These are phyloP conservation scores for Subanguina moxae DNA, from an alignment of 1,140 invertebrate genomes.

Conservation along the genomic window DNA sequence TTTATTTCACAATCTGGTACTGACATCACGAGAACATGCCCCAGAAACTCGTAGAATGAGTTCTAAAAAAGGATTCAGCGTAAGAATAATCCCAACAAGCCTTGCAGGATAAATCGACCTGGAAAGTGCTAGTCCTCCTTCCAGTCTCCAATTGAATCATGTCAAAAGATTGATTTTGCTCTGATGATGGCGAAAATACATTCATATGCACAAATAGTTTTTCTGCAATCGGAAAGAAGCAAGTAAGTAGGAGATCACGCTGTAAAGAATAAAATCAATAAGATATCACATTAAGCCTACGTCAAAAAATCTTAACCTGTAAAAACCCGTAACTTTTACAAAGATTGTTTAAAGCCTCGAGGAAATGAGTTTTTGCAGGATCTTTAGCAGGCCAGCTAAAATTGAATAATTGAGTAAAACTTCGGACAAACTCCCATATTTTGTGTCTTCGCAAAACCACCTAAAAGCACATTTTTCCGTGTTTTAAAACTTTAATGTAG, in stretches of 20 bases:
- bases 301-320: background rate
- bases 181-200: too few species aligned
- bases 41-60: background rate
- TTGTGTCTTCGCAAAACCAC: background rate
- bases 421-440: too few species aligned
- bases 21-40: background rate
- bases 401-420: too few species aligned
- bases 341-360: background rate
- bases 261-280: background rate
- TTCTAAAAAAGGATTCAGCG: too few species aligned
- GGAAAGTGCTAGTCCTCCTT: background rate
- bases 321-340: background rate
- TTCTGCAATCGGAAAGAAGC: background rate
- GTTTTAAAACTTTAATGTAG: background rate
- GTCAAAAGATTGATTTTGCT: too few species aligned
- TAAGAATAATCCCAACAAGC: background rate
- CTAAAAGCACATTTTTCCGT: background rate
- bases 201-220: background rate
- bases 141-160: background rate
- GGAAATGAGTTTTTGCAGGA: background rate
- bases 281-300: background rate
- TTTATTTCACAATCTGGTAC: background rate
- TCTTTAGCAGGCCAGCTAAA: constrained; percentile 1
- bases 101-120: background rate
- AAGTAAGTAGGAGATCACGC: background rate